A percentile compares a stretch with the other conserved stretches of the same genome.
Evolutionary conservation across 1,140 invertebrate species (phyloP).

Genomic region (Atta colombica): DNA sequence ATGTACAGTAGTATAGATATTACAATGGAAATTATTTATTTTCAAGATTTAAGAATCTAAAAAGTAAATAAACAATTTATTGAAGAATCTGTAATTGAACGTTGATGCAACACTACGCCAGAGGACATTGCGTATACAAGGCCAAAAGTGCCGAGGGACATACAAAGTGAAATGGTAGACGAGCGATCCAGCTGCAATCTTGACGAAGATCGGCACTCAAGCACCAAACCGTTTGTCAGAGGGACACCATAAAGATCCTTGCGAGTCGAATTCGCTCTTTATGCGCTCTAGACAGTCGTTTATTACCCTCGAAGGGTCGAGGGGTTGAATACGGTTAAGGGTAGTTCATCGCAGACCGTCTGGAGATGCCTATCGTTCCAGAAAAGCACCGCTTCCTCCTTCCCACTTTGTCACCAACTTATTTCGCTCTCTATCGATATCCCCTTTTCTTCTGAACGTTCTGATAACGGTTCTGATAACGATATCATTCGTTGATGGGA

Average conservation of each 20-base stretch:
- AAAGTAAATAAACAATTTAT: neutral
- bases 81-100: neutral
- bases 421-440: slow-evolving; percentile 25
- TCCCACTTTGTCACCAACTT: slow-evolving; percentile 29
- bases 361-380: slow-evolving; percentile 59
- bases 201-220: slow-evolving; percentile 56
- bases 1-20: neutral
- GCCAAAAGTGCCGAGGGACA: slow-evolving; percentile 16
- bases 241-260: slow-evolving; percentile 39
- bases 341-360: slow-evolving; percentile 62
- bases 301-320: slow-evolving; percentile 65
- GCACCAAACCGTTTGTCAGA: slow-evolving; percentile 61
- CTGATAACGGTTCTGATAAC: slow-evolving; percentile 12
- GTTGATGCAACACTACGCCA: neutral
- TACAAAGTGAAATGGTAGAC: slow-evolving; percentile 63
- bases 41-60: neutral
- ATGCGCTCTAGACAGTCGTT: slow-evolving; percentile 65
- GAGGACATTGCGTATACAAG: neutral
- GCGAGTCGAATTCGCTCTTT: slow-evolving; percentile 44
- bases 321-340: slow-evolving; percentile 41
- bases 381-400: neutral
- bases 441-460: slow-evolving; percentile 6
- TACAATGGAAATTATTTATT: neutral
- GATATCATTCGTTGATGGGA: slow-evolving; percentile 37
- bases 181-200: slow-evolving; percentile 23